A percentile compares a stretch with the other conserved stretches of the same genome.
Evolutionary conservation across 2,888 invertebrate species (phyloP).

Genomic region (Chalcis sispes): DNA sequence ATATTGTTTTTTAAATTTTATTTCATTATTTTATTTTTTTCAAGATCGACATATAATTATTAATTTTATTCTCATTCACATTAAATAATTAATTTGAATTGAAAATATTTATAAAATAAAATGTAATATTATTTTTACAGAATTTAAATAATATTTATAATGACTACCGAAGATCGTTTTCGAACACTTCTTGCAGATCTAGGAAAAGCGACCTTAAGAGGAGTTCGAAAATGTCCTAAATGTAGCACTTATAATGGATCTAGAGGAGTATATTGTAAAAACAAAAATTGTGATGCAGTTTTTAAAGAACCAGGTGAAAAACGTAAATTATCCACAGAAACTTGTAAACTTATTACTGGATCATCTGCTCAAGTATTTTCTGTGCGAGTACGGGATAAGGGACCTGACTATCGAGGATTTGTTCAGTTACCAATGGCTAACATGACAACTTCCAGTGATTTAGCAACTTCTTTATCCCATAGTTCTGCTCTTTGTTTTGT

Average conservation of each 20-base stretch:
- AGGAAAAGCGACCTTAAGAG: constrained; percentile 82
- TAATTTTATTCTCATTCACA: neutral
- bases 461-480: constrained; percentile 73
- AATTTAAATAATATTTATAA: constrained; percentile 51
- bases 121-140: constrained; percentile 4
- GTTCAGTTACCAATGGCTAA: constrained; percentile 78
- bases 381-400: constrained; percentile 82
- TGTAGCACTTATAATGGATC: constrained; percentile 88
- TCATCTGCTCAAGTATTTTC: constrained; percentile 82
- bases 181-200: constrained; percentile 78
- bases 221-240: constrained; percentile 85
- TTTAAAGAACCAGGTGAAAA: constrained; percentile 80
- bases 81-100: neutral
- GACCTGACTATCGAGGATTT: constrained; percentile 85
- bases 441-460: constrained; percentile 72
- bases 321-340: constrained; percentile 79
- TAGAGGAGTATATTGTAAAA: constrained; percentile 84
- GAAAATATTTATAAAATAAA: constrained; percentile 3
- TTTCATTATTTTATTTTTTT: neutral
- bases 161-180: constrained; percentile 75
- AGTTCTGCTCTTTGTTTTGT: constrained; percentile 78
- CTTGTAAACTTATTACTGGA: constrained; percentile 81
- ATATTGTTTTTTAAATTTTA: constrained; percentile 1
- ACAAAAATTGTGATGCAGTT: constrained; percentile 82
- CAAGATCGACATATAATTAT: neutral